Evolutionary conservation across 1,140 invertebrate genomes (phyloP), one percentile per base, ranked within the genome.

Genomic region (Drosophila navojoa): DNA sequence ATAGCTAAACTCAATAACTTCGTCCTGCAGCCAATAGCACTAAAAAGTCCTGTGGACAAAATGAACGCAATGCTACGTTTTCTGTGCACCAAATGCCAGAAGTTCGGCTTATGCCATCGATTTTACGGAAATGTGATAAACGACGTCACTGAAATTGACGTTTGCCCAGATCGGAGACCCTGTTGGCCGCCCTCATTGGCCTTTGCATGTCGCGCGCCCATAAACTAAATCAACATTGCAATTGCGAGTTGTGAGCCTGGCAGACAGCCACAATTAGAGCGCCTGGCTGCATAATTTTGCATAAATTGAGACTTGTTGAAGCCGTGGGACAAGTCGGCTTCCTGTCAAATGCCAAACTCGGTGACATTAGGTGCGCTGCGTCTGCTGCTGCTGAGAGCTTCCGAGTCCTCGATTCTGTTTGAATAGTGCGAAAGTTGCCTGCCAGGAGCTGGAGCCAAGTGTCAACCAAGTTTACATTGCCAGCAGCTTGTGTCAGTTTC

Each of bases 271-370:
- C 63, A 78, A 82, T 70, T 79, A 79, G 45, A 67, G 16, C 60
- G 44, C 42, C 50, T 32, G 55, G 13, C 47, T 53, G 75, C 52
- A 77, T 77, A 77, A 64, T 53, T 81, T 73, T 75, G 47, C 71
- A 82, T 81, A 82, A 81, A 67, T 70, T 62, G 50, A 2, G 69
- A 81, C 79, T 82, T 81, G 79, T 79, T 82, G 76, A 19, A 55
- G 42, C 32, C 45, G 47, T 11, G 64, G 22, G 29, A 42, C 59
- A 22, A 77, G 49, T 77, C 77, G 60, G 71, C 35, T 35, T 27
- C 16, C 35, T 22, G 50, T 35, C 35, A 35, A 52, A 42, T 55
- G 68, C 49, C 68, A 22, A 29, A 55, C 32, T 15, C 42, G 13
- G 11, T 13, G 27, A 3, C 71, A 27, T 15, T 22, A 27, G 19